These are phyloP conservation scores for Leptinotarsa undecemlineata DNA, from an alignment of 1,140 invertebrate species.

Conservation along the genomic window DNA sequence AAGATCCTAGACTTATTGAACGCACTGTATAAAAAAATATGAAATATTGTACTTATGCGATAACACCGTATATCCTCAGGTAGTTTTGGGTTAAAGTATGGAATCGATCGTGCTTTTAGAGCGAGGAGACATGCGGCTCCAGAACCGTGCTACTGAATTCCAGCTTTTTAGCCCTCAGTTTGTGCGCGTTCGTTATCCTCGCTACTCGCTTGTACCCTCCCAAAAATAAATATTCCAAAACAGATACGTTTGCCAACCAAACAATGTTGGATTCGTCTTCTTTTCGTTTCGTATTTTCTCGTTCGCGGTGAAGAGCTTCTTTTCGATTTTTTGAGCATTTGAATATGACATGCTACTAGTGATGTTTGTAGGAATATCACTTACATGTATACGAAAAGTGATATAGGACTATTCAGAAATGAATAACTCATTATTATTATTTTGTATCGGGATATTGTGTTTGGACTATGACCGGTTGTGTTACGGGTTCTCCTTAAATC, in stretches of 20 bases:
- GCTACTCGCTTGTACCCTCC: constrained; percentile 12
- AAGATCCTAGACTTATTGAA: too few species aligned
- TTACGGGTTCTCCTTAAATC: constrained; percentile 29
- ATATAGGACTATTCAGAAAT: constrained; percentile 20
- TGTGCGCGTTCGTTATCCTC: constrained; percentile 36
- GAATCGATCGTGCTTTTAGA: constrained; percentile 20
- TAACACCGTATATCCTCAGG: not conserved
- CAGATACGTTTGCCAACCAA: not conserved
- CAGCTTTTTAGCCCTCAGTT: constrained; percentile 37
- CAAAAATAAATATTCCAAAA: not conserved
- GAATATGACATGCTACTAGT: constrained; percentile 15
- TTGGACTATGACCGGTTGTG: not conserved
- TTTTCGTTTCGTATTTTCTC: constrained; percentile 12
- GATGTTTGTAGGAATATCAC: too few species aligned
- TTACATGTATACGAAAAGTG: too few species aligned
- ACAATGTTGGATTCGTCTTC: not conserved
- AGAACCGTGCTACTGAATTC: not conserved
- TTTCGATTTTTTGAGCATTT: constrained; percentile 16
- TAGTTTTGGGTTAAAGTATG: constrained; percentile 21
- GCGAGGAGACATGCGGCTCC: constrained; percentile 28
- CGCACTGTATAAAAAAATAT: too few species aligned
- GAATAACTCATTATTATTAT: constrained; percentile 17
- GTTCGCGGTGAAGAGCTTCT: not conserved
- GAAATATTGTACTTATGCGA: not conserved
- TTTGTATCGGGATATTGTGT: constrained; percentile 1